Evolutionary conservation across 30 jellyfish, hydroid and myxozoan genomes (phyloP).

Genomic region (Aurelia coerulea): DNA sequence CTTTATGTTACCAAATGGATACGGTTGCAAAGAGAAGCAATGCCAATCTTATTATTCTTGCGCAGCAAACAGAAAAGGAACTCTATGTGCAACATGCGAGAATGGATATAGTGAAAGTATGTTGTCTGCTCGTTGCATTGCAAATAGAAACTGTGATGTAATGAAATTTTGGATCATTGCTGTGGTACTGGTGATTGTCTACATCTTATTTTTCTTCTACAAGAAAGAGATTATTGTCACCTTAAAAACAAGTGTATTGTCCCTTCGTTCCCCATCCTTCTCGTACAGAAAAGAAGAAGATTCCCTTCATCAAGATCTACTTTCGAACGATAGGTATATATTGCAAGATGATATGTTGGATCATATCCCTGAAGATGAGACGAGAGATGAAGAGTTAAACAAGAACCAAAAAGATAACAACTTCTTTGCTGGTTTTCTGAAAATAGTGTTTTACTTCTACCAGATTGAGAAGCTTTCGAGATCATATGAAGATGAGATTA

Average conservation of each 20-base stretch:
- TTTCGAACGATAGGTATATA: neutral
- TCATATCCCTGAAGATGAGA: neutral
- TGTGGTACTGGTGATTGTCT: neutral
- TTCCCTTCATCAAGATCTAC: neutral
- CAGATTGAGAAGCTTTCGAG: conserved; percentile 5
- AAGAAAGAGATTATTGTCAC: neutral
- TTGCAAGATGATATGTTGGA: neutral
- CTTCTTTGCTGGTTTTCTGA: neutral
- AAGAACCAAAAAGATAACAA: too few relatives aligned
- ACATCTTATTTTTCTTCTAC: neutral
- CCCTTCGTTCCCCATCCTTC: neutral
- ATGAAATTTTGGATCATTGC: conserved; percentile 10
- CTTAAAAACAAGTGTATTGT: neutral
- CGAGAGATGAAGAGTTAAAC: neutral
- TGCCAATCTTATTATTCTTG: conserved; percentile 4
- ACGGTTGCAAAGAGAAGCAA: conserved; percentile 8
- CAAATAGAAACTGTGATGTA: neutral
- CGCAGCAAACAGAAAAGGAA: conserved; percentile 20
- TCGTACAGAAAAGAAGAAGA: neutral
- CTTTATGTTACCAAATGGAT: conserved; percentile 18
- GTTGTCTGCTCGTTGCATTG: conserved; percentile 9
- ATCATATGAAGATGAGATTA: neutral
- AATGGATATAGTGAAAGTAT: neutral
- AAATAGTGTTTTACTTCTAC: conserved; percentile 10
- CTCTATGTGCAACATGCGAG: conserved; percentile 10